These are phyloP conservation scores for Polylopha cassiicola DNA, from an alignment of 2,888 invertebrate genomes.

Conservation along the genomic window DNA sequence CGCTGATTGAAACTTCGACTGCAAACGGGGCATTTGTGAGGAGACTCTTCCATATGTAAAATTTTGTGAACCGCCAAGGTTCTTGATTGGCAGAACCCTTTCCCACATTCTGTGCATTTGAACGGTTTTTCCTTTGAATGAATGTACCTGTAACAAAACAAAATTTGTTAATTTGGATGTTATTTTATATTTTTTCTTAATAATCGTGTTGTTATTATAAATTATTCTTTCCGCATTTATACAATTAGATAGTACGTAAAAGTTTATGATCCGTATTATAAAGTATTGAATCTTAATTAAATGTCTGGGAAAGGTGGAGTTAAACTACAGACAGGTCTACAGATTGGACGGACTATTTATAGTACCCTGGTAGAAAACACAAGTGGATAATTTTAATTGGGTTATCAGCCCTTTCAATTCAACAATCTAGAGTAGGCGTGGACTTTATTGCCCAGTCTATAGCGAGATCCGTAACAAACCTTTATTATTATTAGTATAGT, in stretches of 20 bases:
- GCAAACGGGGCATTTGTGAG: conserved; percentile 94
- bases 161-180: conserved; percentile 31
- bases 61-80: conserved; percentile 97
- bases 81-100: conserved; percentile 97
- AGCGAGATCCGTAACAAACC: no score
- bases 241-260: no score
- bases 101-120: conserved; percentile 96
- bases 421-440: no score
- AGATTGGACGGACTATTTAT: conserved; percentile 32
- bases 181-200: conserved; percentile 21
- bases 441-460: no score
- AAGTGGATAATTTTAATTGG: conserved; percentile 4
- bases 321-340: conserved; percentile 45
- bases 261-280: conserved; percentile 53
- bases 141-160: conserved; percentile 88
- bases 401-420: not conserved
- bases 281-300: conserved; percentile 65
- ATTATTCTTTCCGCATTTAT: conserved; percentile 6
- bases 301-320: conserved; percentile 58
- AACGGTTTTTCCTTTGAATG: conserved; percentile 99
- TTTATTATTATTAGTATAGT: no score
- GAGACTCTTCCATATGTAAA: conserved; percentile 94
- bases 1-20: conserved; percentile 93
- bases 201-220: conserved; percentile 1
- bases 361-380: conserved; percentile 5